A percentile compares a stretch with the other conserved stretches of the same genome.
Conservation (phyloP, 2,888 invertebrate genomes). For the Drosophila aldrichi region DNA sequence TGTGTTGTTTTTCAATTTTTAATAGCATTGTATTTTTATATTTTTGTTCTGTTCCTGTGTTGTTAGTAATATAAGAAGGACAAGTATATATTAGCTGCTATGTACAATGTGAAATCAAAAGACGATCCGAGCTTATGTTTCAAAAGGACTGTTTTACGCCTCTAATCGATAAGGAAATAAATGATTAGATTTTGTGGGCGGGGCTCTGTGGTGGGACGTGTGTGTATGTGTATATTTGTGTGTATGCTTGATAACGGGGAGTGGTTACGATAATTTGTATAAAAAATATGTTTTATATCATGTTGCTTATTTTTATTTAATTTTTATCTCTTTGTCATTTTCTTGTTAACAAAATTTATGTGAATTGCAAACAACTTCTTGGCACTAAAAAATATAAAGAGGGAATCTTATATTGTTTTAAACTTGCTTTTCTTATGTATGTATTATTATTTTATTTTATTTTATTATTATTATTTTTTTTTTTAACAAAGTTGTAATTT, state of each 20-base stretch:
- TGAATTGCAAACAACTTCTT: conserved; percentile 61
- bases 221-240: conserved; percentile 33
- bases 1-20: conserved; percentile 9
- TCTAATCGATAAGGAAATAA: conserved; percentile 12
- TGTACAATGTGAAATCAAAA: conserved; percentile 34
- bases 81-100: conserved; percentile 57
- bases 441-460: no score
- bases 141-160: conserved; percentile 26
- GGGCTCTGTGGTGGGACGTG: conserved; percentile 5
- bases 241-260: conserved; percentile 8
- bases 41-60: conserved; percentile 23
- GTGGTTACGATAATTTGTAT: conserved; percentile 54
- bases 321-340: conserved; percentile 29
- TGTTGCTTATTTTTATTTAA: conserved; percentile 10
- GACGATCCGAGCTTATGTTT: conserved; percentile 27
- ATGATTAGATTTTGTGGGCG: conserved; percentile 1
- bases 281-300: conserved; percentile 65
- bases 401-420: conserved; percentile 10
- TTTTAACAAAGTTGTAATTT: conserved; percentile 41
- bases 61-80: conserved; percentile 43
- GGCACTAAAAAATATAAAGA: conserved; percentile 60
- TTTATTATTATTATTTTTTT: no score
- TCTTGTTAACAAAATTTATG: conserved; percentile 56
- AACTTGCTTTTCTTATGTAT: neutral
- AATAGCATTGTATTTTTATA: conserved; percentile 30